Evolutionary conservation across 2,888 invertebrate genomes (phyloP).

Genomic region (Phortica okadai): DNA sequence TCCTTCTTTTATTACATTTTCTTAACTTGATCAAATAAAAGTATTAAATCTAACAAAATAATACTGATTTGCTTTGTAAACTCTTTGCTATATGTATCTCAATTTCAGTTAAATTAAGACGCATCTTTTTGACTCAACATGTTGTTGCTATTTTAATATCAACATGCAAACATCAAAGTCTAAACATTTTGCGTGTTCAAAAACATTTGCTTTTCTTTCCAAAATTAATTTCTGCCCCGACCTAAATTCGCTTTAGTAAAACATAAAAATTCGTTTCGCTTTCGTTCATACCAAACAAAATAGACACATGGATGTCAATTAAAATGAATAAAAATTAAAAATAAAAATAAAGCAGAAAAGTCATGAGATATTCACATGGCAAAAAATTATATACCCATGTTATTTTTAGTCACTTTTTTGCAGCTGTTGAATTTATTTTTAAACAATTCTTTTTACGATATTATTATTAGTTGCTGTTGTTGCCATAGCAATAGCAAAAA

Average conservation of each 20-base stretch:
- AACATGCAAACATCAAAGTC: neutral
- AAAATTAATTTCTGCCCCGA: neutral
- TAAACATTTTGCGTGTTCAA: conserved; percentile 19
- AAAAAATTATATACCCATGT: neutral
- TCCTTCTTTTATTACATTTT: too few relatives aligned
- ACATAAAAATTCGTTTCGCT: neutral
- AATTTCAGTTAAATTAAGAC: too few relatives aligned
- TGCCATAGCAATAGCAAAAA: neutral
- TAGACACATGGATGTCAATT: conserved; percentile 32
- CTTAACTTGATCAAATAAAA: too few relatives aligned
- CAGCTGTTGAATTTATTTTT: conserved; percentile 12
- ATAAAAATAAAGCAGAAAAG: conserved; percentile 8
- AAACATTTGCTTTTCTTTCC: neutral
- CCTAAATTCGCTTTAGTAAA: neutral
- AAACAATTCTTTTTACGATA: neutral
- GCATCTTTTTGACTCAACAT: too few relatives aligned
- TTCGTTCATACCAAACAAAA: neutral
- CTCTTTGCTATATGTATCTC: too few relatives aligned
- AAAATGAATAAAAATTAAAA: conserved; percentile 7
- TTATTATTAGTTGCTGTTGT: too few relatives aligned
- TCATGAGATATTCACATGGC: neutral
- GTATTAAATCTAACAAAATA: too few relatives aligned
- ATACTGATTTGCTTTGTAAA: too few relatives aligned
- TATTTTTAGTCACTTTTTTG: conserved; percentile 2
- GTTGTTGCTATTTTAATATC: neutral